These are phyloP conservation scores for Acropora tenuis DNA, from an alignment of 64 coral and sea anemone genomes.

Conservation along the genomic window DNA sequence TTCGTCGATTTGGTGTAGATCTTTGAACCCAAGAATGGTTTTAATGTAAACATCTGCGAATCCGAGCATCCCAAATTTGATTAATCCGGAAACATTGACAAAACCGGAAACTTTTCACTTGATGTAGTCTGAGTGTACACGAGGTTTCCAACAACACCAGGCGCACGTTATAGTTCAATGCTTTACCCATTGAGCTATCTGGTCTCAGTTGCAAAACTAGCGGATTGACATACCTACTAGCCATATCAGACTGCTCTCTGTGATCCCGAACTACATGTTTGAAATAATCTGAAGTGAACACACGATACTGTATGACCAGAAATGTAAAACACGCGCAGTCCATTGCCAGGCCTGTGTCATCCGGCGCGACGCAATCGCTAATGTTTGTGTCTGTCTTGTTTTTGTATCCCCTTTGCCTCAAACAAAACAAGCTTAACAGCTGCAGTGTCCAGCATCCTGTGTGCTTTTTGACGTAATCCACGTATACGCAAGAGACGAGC, in stretches of 20 bases:
- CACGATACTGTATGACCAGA: constrained; percentile 83
- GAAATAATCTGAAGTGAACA: constrained; percentile 94
- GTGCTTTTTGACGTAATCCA: constrained; percentile 81
- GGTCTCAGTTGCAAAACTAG: not conserved
- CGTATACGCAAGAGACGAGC: constrained; percentile 94
- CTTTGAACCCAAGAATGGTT: too few species aligned
- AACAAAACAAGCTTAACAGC: constrained; percentile 93
- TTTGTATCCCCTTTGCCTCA: constrained; percentile 84
- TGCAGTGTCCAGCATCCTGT: constrained; percentile 93
- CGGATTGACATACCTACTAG: constrained; percentile 54
- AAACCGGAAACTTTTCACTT: too few species aligned
- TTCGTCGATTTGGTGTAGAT: too few species aligned
- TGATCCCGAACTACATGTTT: constrained; percentile 87
- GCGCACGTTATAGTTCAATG: too few species aligned
- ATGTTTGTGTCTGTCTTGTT: constrained; percentile 36
- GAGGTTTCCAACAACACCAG: too few species aligned
- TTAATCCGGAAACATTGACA: too few species aligned
- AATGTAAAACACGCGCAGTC: constrained; percentile 97
- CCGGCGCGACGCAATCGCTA: constrained; percentile 84
- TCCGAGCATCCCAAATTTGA: too few species aligned
- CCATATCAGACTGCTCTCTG: constrained; percentile 94
- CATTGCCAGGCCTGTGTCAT: constrained; percentile 96
- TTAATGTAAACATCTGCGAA: too few species aligned
- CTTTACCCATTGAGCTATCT: too few species aligned
- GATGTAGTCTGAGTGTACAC: too few species aligned